These are phyloP conservation scores for Mystacornis crossleyi DNA, from an alignment of 2,113 vertebrate genomes.

Conservation along the genomic window DNA sequence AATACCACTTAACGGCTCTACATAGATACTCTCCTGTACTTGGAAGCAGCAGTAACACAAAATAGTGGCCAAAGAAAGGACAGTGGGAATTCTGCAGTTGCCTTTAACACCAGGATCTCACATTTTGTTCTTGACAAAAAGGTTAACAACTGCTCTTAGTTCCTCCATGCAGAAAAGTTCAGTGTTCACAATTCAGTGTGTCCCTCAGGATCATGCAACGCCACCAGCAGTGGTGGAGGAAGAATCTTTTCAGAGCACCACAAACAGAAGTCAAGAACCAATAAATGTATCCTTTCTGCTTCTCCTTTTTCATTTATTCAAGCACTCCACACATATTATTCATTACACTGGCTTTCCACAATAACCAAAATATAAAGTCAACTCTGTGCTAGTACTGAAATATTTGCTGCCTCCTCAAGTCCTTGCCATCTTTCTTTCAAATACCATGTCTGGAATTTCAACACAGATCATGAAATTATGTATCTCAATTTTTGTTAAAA, in stretches of 20 bases:
- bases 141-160: background rate
- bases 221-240: background rate
- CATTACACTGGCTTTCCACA: background rate
- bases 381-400: background rate
- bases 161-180: background rate
- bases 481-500: background rate
- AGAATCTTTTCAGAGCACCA: background rate
- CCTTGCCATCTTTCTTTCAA: background rate
- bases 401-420: background rate
- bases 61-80: background rate
- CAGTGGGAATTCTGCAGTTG: background rate
- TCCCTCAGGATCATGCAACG: background rate
- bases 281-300: background rate
- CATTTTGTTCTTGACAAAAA: background rate
- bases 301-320: background rate
- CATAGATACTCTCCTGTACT: background rate
- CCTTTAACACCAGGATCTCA: background rate
- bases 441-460: background rate
- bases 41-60: background rate
- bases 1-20: background rate
- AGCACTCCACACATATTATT: background rate
- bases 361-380: background rate
- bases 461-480: background rate
- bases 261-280: background rate
- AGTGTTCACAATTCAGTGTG: background rate